Evolutionary conservation across 1,140 invertebrate species (phyloP).

Genomic region (Drosophila gunungcola): DNA sequence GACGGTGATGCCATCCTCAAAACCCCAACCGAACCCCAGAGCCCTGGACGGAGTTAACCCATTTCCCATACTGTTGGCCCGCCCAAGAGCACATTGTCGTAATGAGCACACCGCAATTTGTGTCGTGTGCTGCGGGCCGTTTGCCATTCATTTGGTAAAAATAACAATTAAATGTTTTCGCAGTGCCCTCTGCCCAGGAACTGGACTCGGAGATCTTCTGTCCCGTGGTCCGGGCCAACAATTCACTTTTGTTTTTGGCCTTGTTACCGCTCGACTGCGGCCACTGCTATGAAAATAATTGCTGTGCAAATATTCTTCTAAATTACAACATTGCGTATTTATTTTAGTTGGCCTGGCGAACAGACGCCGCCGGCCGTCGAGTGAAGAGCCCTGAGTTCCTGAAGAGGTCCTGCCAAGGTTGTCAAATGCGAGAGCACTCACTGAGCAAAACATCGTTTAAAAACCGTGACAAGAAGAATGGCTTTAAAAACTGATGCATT

Average conservation of each 20-base stretch:
- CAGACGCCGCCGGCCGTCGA: conserved; percentile 30
- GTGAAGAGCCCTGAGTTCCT: conserved; percentile 40
- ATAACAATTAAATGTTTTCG: conserved; percentile 83
- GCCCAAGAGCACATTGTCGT: conserved; percentile 62
- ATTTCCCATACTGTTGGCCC: conserved; percentile 13
- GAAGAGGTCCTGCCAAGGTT: conserved; percentile 43
- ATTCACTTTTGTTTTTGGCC: conserved; percentile 76
- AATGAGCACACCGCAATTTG: conserved; percentile 82
- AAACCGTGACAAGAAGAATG: not conserved
- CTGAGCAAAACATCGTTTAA: conserved; percentile 9
- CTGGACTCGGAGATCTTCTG: conserved; percentile 34
- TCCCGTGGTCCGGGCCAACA: conserved; percentile 45
- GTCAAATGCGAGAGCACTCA: conserved; percentile 18
- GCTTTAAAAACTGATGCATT: too few relatives aligned
- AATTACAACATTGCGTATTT: conserved; percentile 77
- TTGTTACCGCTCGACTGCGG: conserved; percentile 49
- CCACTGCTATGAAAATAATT: conserved; percentile 73
- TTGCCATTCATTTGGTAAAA: conserved; percentile 83
- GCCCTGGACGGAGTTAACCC: conserved; percentile 23
- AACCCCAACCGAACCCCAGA: conserved; percentile 9
- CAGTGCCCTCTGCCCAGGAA: conserved; percentile 60
- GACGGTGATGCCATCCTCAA: conserved; percentile 24
- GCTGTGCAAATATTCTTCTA: conserved; percentile 75
- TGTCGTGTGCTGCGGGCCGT: conserved; percentile 78
- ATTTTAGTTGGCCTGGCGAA: conserved; percentile 66